These are phyloP conservation scores for Leptobrachium leishanense DNA, from an alignment of 2,113 vertebrate genomes.

Conservation along the genomic window DNA sequence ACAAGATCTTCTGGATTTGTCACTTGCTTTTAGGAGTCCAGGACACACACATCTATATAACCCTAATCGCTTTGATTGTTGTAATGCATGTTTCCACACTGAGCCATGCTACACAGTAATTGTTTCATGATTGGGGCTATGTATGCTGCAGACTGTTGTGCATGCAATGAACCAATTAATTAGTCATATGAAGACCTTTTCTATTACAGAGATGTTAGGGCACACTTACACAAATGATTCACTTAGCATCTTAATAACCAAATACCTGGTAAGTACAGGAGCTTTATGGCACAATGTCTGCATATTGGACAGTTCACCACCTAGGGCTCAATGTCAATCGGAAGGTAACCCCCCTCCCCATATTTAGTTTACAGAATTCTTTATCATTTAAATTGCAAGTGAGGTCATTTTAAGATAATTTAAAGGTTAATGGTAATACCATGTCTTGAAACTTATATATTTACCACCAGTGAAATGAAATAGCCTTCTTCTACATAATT, in stretches of 20 bases:
- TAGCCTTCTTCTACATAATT: too few relatives aligned
- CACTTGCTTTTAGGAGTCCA: background rate
- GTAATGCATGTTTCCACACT: slow-evolving; percentile 38
- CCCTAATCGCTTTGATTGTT: slow-evolving; percentile 28
- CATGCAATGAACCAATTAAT: slow-evolving; percentile 42
- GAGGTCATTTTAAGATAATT: background rate
- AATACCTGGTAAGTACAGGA: slow-evolving; percentile 26
- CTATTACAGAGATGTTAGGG: slow-evolving; percentile 37
- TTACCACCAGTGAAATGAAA: background rate
- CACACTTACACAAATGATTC: slow-evolving; percentile 43
- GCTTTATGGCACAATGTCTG: slow-evolving; percentile 12
- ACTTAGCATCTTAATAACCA: slow-evolving; percentile 37
- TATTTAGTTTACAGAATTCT: background rate
- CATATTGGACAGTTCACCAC: slow-evolving; percentile 14
- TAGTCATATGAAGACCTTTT: slow-evolving; percentile 46
- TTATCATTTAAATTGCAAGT: background rate
- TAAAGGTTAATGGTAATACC: background rate
- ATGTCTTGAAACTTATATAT: background rate
- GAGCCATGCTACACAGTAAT: slow-evolving; percentile 39
- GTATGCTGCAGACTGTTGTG: slow-evolving; percentile 30
- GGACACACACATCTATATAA: slow-evolving; percentile 32
- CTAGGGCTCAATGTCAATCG: background rate
- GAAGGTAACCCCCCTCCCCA: background rate
- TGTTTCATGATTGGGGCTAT: slow-evolving; percentile 41
- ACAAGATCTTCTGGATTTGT: too few relatives aligned